phyloP scores from a whole-genome alignment of 2,113 vertebrate species.

The Myodes glareolus region DNA sequence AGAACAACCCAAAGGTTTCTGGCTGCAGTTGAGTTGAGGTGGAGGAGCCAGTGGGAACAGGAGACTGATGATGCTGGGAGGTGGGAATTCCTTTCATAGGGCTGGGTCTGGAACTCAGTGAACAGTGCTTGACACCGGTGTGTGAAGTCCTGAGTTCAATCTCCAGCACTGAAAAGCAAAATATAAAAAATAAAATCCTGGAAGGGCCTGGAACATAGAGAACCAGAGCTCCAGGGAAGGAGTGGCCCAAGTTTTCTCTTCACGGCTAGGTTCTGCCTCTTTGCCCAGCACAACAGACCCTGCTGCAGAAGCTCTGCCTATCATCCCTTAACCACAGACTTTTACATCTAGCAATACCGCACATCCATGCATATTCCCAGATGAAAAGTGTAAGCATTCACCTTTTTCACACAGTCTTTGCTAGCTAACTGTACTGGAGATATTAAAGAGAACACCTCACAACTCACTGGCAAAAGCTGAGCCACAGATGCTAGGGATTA shows the following conservation, averaged over 20 bases:
- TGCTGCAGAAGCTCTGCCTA: not conserved
- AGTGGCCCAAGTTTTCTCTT: not conserved
- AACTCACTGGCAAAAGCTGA: constrained; percentile 24
- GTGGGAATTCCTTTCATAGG: not conserved
- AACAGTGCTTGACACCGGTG: not conserved
- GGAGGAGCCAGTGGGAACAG: not conserved
- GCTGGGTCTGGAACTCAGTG: too few species aligned
- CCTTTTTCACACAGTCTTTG: constrained; percentile 27
- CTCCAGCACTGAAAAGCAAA: not conserved
- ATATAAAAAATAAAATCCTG: not conserved
- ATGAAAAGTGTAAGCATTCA: not conserved
- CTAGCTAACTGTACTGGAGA: constrained; percentile 1
- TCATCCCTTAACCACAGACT: not conserved
- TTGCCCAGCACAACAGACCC: not conserved
- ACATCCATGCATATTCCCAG: not conserved
- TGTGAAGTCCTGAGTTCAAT: not conserved
- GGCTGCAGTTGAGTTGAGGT: not conserved
- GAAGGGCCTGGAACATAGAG: not conserved
- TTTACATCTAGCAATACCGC: not conserved
- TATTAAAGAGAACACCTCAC: constrained; percentile 50
- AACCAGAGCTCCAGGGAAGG: not conserved
- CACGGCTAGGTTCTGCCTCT: too few species aligned
- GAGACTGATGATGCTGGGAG: not conserved
- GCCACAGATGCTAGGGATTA: not conserved
- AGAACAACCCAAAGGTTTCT: not conserved